Percentiles rank a stretch among this genome's conserved stretches.
phyloP scores from a whole-genome alignment of 2,113 vertebrate genomes.

The Nothoprocta pentlandii region DNA sequence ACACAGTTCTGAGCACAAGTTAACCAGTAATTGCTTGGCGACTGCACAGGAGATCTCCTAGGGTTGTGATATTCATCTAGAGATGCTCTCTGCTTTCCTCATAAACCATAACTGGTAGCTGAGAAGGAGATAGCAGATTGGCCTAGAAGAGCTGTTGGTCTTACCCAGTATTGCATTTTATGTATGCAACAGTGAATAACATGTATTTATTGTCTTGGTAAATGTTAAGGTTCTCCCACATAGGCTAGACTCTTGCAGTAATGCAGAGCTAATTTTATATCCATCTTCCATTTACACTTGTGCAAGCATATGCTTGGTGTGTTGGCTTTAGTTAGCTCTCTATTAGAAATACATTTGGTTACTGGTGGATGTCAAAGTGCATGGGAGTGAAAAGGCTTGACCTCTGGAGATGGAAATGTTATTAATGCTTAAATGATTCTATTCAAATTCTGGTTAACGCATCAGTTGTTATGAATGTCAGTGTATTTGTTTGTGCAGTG shows the following conservation, averaged over 20 bases:
- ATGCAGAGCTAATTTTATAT: background rate
- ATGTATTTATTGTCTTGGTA: too few relatives aligned
- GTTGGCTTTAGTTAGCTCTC: background rate
- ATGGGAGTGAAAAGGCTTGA: background rate
- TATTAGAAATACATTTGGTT: background rate
- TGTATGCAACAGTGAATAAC: background rate
- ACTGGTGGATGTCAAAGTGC: constrained; percentile 21
- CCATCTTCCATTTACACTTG: background rate
- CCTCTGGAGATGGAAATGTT: constrained; percentile 53
- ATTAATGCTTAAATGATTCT: constrained; percentile 61
- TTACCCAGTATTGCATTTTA: background rate
- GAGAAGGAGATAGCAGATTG: background rate
- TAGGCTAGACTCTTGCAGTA: background rate
- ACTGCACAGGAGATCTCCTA: background rate
- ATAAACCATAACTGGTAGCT: background rate
- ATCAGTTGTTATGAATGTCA: constrained; percentile 47
- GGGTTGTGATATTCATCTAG: background rate
- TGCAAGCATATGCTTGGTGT: background rate
- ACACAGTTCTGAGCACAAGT: background rate
- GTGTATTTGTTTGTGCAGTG: background rate
- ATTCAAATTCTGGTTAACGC: constrained; percentile 47
- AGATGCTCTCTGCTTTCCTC: background rate
- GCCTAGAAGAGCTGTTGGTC: accelerated
- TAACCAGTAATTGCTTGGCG: background rate
- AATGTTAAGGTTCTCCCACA: background rate